Conservation (phyloP, 1,140 invertebrate species). For the Hesperophylax magnus region DNA sequence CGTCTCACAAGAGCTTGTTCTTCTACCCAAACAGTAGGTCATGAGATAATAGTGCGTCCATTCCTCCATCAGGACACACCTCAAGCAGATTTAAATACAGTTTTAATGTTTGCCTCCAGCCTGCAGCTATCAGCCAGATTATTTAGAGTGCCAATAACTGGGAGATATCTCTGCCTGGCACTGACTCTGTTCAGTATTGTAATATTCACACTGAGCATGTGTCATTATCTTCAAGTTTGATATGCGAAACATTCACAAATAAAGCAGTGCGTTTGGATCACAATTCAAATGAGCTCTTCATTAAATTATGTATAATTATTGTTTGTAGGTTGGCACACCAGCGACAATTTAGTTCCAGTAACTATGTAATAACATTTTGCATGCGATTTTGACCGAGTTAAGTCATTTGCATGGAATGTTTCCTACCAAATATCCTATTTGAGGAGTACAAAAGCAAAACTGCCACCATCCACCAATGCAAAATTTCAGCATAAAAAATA, state of each 20-base stretch:
- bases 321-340: not conserved
- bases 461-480: too few relatives aligned
- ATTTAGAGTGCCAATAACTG: slow-evolving; percentile 79
- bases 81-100: slow-evolving; percentile 80
- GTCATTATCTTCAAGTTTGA: slow-evolving; percentile 66
- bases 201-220: slow-evolving; percentile 80
- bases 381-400: too few relatives aligned
- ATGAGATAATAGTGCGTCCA: slow-evolving; percentile 82
- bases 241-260: not conserved
- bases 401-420: too few relatives aligned
- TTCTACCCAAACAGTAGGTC: slow-evolving; percentile 78
- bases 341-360: too few relatives aligned
- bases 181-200: slow-evolving; percentile 73
- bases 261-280: too few relatives aligned
- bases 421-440: too few relatives aligned
- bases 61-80: slow-evolving; percentile 84
- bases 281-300: too few relatives aligned
- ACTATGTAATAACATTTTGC: too few relatives aligned
- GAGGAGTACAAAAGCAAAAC: too few relatives aligned
- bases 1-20: slow-evolving; percentile 82
- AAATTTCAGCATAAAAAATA: too few relatives aligned
- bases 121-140: slow-evolving; percentile 81
- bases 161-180: slow-evolving; percentile 77
- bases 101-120: slow-evolving; percentile 83
- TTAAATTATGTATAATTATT: too few relatives aligned